phyloP scores from a whole-genome alignment of 1,140 invertebrate species.

The Chironomus tepperi region DNA sequence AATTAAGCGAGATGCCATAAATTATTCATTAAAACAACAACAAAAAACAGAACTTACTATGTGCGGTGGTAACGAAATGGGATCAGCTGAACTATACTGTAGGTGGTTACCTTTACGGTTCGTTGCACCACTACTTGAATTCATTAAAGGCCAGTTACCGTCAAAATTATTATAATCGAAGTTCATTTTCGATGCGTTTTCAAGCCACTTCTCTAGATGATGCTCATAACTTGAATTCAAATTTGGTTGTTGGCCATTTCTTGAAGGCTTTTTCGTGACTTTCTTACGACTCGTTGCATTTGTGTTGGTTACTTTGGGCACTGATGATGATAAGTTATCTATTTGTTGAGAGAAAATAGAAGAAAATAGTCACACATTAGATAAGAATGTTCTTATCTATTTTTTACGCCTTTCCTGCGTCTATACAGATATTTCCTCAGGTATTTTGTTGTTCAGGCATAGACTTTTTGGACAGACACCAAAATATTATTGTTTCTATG shows the following conservation, averaged over 20 bases:
- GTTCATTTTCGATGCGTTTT: conserved; percentile 13
- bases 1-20: neutral
- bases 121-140: neutral
- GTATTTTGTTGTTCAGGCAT: neutral
- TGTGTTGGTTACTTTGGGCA: neutral
- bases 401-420: neutral
- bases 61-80: conserved; percentile 11
- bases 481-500: neutral
- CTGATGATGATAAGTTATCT: neutral
- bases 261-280: neutral
- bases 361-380: no score
- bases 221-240: conserved; percentile 1
- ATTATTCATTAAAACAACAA: neutral
- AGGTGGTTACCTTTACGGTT: conserved; percentile 13
- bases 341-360: neutral
- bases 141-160: neutral
- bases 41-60: neutral
- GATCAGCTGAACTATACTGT: neutral
- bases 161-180: conserved; percentile 7
- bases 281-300: neutral
- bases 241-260: neutral
- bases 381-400: neutral
- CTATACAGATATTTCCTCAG: neutral
- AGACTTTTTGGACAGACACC: neutral
- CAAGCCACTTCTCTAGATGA: neutral